phyloP scores from a whole-genome alignment of 1,140 invertebrate species.

The Wasmannia auropunctata region DNA sequence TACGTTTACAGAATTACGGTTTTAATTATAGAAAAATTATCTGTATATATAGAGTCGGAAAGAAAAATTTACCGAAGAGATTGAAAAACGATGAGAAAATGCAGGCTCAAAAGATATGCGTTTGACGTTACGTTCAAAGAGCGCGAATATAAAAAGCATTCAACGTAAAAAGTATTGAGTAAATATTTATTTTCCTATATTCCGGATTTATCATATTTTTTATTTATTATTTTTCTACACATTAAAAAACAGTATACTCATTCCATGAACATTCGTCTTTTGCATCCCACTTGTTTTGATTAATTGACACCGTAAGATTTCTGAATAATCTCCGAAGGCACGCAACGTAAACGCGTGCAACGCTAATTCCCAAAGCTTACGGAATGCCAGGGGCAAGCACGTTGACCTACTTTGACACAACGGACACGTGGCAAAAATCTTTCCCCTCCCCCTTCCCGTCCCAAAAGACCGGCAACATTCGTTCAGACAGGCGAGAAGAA shows the following conservation, averaged over 20 bases:
- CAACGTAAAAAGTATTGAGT: neutral
- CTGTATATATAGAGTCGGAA: neutral
- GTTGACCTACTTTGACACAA: constrained; percentile 70
- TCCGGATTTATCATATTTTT: neutral
- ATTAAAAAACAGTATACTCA: neutral
- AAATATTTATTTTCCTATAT: neutral
- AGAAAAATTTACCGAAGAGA: neutral
- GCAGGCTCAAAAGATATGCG: neutral
- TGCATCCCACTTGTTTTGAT: neutral
- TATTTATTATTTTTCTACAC: neutral
- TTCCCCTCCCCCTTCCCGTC: too few relatives aligned
- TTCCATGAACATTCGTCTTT: neutral
- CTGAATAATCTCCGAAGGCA: neutral
- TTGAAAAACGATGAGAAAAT: neutral
- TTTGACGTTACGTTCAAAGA: neutral
- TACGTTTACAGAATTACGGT: neutral
- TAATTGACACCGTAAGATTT: neutral
- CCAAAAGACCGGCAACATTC: neutral
- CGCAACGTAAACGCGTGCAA: constrained; percentile 32
- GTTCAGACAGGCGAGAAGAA: constrained; percentile 18
- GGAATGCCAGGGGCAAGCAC: constrained; percentile 8
- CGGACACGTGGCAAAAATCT: constrained; percentile 18
- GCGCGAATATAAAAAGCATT: neutral
- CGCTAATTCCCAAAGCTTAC: constrained; percentile 56
- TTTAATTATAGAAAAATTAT: neutral